Evolutionary conservation across 2,888 invertebrate species (phyloP).

Genomic region (Hydrotaea cyrtoneurina): DNA sequence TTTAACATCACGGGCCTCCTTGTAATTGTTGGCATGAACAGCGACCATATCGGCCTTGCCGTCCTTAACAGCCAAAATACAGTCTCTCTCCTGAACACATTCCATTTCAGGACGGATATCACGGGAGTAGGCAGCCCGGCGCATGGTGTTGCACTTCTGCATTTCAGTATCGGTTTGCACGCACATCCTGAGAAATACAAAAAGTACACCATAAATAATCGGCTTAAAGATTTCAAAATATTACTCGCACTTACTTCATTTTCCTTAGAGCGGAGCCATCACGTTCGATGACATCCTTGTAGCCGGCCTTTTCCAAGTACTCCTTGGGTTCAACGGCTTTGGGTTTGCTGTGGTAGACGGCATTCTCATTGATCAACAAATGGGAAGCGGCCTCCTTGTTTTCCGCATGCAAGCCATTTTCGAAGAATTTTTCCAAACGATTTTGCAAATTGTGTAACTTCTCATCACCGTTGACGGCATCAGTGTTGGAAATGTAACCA

Average conservation of each 20-base stretch:
- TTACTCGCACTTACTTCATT: constrained; percentile 78
- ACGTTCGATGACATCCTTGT: constrained; percentile 87
- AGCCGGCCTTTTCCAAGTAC: constrained; percentile 85
- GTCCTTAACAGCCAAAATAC: constrained; percentile 74
- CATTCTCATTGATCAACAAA: constrained; percentile 84
- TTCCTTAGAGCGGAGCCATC: constrained; percentile 87
- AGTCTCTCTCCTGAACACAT: constrained; percentile 86
- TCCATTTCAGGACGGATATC: constrained; percentile 90
- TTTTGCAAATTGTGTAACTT: constrained; percentile 77
- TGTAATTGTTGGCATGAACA: constrained; percentile 71
- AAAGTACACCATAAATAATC: neutral
- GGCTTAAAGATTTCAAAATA: neutral
- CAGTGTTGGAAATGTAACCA: constrained; percentile 87
- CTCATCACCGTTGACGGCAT: constrained; percentile 77
- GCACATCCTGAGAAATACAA: constrained; percentile 82
- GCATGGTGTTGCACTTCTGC: constrained; percentile 88
- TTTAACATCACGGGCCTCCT: constrained; percentile 72
- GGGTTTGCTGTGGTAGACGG: constrained; percentile 81
- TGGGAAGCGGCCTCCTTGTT: constrained; percentile 80
- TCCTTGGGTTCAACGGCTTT: constrained; percentile 81
- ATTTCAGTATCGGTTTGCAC: constrained; percentile 85
- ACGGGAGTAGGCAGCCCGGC: constrained; percentile 87
- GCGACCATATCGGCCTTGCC: constrained; percentile 76
- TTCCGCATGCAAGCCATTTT: constrained; percentile 76
- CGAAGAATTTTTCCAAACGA: constrained; percentile 79